Conservation (phyloP, 2,888 invertebrate species). For the Standfussiana lucernea region DNA sequence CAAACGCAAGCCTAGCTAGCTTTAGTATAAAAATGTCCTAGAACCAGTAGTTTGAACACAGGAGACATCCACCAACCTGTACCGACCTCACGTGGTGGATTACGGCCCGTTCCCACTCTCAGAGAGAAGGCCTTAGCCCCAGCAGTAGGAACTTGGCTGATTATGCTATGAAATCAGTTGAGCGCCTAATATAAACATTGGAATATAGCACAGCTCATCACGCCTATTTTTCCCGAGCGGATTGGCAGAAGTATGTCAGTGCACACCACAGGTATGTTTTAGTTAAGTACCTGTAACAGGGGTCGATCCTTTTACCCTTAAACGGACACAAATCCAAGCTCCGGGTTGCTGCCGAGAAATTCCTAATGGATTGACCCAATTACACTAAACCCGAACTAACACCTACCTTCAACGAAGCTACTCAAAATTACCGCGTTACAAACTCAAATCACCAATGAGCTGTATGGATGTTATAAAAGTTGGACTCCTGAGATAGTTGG, state of each 20-base stretch:
- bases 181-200: neutral
- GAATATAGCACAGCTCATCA: neutral
- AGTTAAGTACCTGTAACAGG: neutral
- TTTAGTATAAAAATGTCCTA: no score
- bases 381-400: neutral
- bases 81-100: neutral
- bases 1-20: no score
- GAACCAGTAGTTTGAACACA: neutral
- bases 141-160: neutral
- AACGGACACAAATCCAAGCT: neutral
- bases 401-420: neutral
- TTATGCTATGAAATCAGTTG: neutral
- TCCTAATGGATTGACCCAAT: neutral
- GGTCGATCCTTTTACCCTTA: slow-evolving; percentile 1
- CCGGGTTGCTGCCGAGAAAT: neutral
- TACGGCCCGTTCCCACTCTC: neutral
- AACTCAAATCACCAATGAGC: neutral
- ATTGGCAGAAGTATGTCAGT: neutral
- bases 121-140: neutral
- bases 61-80: neutral
- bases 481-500: no score
- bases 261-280: neutral
- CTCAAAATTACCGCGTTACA: neutral
- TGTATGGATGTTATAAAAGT: no score
- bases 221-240: neutral